A percentile compares a stretch with the other conserved stretches of the same genome.
These are phyloP conservation scores for Drosophila leontia DNA, from an alignment of 1,140 invertebrate species.

Conservation along the genomic window DNA sequence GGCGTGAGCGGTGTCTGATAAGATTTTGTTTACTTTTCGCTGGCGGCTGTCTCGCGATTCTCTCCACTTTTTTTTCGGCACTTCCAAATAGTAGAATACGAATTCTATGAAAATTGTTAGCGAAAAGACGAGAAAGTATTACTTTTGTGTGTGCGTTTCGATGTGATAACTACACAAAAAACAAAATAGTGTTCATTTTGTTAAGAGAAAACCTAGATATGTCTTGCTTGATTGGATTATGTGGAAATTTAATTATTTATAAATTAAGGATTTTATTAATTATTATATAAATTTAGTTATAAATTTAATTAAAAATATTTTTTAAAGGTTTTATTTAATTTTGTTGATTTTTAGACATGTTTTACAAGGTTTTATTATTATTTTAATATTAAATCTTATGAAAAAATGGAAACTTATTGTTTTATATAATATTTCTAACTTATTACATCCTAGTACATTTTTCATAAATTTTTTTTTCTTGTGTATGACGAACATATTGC, in stretches of 20 bases:
- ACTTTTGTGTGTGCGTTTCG: neutral
- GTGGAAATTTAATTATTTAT: neutral
- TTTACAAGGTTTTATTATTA: neutral
- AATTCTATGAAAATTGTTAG: slow-evolving; percentile 27
- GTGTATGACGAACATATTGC: slow-evolving; percentile 33
- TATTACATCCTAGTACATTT: neutral
- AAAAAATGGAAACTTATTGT: neutral
- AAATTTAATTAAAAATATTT: neutral
- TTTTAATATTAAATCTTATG: no score
- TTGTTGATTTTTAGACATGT: neutral
- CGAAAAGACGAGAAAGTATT: slow-evolving; percentile 11
- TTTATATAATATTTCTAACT: neutral
- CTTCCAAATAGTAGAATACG: slow-evolving; percentile 33
- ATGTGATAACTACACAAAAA: slow-evolving; percentile 13
- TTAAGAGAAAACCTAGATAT: neutral
- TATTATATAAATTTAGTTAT: no score
- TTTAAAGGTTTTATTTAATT: no score
- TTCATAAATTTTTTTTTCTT: neutral
- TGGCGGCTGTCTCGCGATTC: slow-evolving; percentile 42
- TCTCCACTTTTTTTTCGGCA: slow-evolving; percentile 40
- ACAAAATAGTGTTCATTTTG: neutral
- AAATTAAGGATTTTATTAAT: no score
- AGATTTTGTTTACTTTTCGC: slow-evolving; percentile 54
- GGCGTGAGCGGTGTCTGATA: slow-evolving; percentile 53
- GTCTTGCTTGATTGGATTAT: neutral